A percentile compares a stretch with the other conserved stretches of the same genome.
Evolutionary conservation across 2,797 vertebrate species (phyloP).

Genomic region (Naso thynnoides): DNA sequence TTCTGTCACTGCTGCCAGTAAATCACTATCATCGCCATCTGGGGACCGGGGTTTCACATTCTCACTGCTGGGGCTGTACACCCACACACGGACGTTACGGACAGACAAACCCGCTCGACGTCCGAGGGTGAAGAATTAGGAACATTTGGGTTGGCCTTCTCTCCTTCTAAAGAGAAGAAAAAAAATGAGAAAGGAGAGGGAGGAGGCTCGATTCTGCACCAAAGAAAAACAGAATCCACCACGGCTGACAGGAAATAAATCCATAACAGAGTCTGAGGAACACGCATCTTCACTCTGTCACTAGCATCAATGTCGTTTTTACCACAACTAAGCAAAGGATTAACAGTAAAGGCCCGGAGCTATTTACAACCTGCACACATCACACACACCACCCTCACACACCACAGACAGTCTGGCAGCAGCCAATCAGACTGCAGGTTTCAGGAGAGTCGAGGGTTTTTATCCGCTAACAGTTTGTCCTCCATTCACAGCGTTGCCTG

Average conservation of each 20-base stretch:
- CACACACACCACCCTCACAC: constrained; percentile 62
- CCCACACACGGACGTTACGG: constrained; percentile 53
- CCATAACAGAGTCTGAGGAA: constrained; percentile 43
- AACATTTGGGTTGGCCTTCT: constrained; percentile 51
- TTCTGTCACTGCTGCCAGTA: constrained; percentile 42
- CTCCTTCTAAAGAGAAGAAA: constrained; percentile 16
- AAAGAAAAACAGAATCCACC: constrained; percentile 51
- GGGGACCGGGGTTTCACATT: constrained; percentile 36
- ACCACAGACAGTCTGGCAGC: constrained; percentile 41
- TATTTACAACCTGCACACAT: constrained; percentile 81
- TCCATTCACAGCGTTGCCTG: constrained; percentile 1
- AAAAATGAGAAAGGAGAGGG: constrained; percentile 3
- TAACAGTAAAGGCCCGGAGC: constrained; percentile 69
- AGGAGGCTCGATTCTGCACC: constrained; percentile 50
- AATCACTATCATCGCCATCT: constrained; percentile 56
- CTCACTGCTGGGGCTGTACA: constrained; percentile 45
- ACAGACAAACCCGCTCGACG: constrained; percentile 43
- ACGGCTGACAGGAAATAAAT: constrained; percentile 63
- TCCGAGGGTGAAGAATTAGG: constrained; percentile 36
- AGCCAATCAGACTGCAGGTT: constrained; percentile 61
- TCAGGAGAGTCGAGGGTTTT: constrained; percentile 24
- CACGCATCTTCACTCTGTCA: constrained; percentile 34
- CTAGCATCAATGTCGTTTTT: constrained; percentile 54
- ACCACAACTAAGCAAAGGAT: constrained; percentile 74
- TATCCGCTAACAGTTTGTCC: constrained; percentile 57